Evolutionary conservation across 1,140 invertebrate species (phyloP).

Genomic region (Vanessa tameamea): DNA sequence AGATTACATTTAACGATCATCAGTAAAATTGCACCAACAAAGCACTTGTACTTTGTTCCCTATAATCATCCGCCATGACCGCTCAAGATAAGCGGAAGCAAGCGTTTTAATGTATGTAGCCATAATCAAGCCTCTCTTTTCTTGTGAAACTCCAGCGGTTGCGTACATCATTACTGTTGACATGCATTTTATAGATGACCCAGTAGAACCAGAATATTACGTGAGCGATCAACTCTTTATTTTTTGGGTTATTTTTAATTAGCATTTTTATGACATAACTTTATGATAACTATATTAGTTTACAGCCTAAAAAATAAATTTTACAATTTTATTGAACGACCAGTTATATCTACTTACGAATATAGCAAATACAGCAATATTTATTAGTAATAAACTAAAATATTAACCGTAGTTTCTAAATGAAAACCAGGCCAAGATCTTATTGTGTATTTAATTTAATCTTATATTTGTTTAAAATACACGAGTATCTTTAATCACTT

Average conservation of each 20-base stretch:
- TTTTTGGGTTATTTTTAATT: too few species aligned
- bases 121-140: slow-evolving; percentile 1
- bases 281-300: too few species aligned
- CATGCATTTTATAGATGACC: background rate
- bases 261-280: too few species aligned
- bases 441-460: background rate
- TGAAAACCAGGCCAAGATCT: background rate
- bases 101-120: background rate
- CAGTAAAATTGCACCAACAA: too few species aligned
- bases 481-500: too few species aligned
- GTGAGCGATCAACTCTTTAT: background rate
- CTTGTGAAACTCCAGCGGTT: slow-evolving; percentile 1
- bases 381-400: too few species aligned
- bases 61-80: slow-evolving; percentile 9
- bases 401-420: too few species aligned
- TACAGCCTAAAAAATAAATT: too few species aligned
- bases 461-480: background rate
- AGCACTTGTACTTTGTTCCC: background rate
- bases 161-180: slow-evolving; percentile 1
- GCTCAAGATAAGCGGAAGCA: slow-evolving; percentile 12
- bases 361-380: too few species aligned
- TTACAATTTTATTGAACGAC: too few species aligned
- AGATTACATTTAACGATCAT: too few species aligned
- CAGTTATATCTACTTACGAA: too few species aligned
- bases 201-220: background rate